These are phyloP conservation scores for Tetranychus truncatus DNA, from an alignment of 2,888 invertebrate genomes.

Conservation along the genomic window DNA sequence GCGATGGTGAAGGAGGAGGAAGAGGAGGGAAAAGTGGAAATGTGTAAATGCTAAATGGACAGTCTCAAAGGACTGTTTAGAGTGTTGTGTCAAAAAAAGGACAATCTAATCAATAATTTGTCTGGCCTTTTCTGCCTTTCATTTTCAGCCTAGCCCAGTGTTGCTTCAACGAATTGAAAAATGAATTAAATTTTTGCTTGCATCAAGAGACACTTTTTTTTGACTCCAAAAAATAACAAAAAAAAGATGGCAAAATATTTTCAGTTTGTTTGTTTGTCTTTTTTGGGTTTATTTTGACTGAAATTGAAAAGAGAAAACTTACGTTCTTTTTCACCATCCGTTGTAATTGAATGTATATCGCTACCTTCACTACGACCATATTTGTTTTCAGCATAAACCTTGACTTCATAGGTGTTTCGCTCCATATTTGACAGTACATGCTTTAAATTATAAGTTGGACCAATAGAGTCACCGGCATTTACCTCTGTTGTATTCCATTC, in stretches of 20 bases:
- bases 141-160: too few relatives aligned
- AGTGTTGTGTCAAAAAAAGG: background rate
- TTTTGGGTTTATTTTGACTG: background rate
- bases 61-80: background rate
- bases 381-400: background rate
- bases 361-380: conserved; percentile 1
- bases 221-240: too few relatives aligned
- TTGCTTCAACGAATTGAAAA: too few relatives aligned
- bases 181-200: too few relatives aligned
- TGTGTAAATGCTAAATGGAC: background rate
- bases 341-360: conserved; percentile 2
- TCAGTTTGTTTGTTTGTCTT: too few relatives aligned
- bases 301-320: background rate
- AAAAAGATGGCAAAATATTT: too few relatives aligned
- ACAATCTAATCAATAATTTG: conserved; percentile 2
- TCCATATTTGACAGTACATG: background rate
- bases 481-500: background rate
- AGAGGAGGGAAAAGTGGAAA: background rate
- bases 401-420: background rate
- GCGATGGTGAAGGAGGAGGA: background rate
- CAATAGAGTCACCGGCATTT: background rate
- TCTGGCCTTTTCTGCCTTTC: background rate
- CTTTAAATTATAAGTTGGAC: background rate
- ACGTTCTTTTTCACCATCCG: background rate
- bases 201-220: too few relatives aligned